phyloP scores from a whole-genome alignment of 2,113 vertebrate genomes.

The Rhabdomys dilectus region DNA sequence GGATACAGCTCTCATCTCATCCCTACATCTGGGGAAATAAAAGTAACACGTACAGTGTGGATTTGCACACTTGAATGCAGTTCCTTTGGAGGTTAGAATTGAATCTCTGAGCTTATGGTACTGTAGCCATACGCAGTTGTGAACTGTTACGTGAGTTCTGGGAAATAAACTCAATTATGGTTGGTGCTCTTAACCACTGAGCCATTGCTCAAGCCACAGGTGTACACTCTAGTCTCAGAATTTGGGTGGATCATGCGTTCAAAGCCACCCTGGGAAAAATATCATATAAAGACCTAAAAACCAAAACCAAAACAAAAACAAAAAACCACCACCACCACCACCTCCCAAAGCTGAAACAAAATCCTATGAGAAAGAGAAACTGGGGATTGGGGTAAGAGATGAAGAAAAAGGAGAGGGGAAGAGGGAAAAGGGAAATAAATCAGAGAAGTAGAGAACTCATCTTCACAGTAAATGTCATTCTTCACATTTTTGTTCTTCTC shows the following conservation, averaged over 20 bases:
- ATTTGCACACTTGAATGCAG: neutral
- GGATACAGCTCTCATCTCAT: no score
- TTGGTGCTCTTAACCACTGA: neutral
- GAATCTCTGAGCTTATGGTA: neutral
- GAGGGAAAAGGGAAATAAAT: neutral
- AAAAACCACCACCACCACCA: no score
- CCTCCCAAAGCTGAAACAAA: neutral
- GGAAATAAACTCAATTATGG: neutral
- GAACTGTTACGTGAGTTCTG: neutral
- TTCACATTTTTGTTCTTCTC: neutral
- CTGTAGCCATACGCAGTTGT: neutral
- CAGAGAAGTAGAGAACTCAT: neutral
- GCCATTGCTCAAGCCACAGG: neutral
- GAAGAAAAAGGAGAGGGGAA: rapidly evolving
- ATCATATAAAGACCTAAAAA: neutral
- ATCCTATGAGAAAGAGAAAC: neutral
- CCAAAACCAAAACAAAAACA: neutral
- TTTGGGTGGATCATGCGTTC: neutral
- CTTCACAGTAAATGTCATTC: neutral
- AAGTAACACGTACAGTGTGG: neutral
- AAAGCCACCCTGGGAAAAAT: neutral
- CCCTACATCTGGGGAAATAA: no score
- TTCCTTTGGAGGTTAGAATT: neutral
- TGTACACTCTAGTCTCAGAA: neutral
- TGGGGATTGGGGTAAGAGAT: rapidly evolving